Evolutionary conservation across 2,797 vertebrate species (phyloP).

Genomic region (Pangasius larnaudii): DNA sequence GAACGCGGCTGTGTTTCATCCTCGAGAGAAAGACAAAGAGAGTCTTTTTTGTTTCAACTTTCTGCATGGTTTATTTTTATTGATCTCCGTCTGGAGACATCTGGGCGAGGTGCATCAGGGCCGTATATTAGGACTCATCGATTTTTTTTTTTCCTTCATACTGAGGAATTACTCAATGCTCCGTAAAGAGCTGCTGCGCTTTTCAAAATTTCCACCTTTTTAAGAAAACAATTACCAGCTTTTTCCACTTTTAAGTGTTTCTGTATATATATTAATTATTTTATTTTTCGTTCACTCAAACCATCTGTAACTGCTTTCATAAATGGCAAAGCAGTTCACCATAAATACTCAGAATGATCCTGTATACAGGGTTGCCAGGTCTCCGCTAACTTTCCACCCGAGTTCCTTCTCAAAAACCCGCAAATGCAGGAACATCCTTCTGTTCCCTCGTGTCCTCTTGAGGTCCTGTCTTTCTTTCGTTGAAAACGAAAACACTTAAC

Average conservation of each 20-base stretch:
- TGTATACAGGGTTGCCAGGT: neutral
- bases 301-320: neutral
- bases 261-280: neutral
- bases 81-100: constrained; percentile 49
- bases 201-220: neutral
- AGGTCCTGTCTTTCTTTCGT: no score
- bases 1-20: constrained; percentile 37
- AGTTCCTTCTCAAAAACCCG: neutral
- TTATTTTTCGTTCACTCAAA: neutral
- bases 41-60: constrained; percentile 26
- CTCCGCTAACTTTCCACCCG: neutral
- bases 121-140: constrained; percentile 22
- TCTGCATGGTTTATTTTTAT: constrained; percentile 54
- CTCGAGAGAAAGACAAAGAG: constrained; percentile 25
- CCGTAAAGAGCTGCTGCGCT: neutral
- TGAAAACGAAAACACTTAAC: no score
- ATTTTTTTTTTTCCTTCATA: neutral
- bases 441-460: no score
- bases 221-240: neutral
- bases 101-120: constrained; percentile 30
- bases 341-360: neutral
- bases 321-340: neutral
- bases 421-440: neutral
- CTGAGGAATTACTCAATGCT: neutral
- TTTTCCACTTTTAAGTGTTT: neutral